Evolutionary conservation across 2,113 vertebrate species (phyloP).

Genomic region (Chloebia gouldiae): DNA sequence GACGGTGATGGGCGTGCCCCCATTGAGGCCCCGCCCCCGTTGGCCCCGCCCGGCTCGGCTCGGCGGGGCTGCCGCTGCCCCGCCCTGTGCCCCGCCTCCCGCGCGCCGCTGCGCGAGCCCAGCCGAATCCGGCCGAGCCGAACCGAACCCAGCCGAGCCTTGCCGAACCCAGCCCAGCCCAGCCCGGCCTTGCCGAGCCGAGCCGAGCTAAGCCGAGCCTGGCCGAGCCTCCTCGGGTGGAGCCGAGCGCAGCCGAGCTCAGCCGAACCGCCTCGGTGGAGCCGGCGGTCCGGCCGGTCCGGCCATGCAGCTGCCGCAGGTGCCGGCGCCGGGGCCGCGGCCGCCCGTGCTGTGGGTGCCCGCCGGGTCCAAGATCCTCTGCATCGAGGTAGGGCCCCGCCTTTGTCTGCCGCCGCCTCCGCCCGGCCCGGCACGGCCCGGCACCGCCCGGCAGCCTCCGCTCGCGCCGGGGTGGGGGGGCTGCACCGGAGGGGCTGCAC

Average conservation of each 20-base stretch:
- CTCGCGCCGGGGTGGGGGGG: not conserved
- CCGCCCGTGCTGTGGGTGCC: constrained; percentile 55
- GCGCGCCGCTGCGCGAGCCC: not conserved
- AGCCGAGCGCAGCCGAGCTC: not conserved
- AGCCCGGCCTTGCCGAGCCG: not conserved
- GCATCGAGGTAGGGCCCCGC: constrained; percentile 58
- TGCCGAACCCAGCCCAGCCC: not conserved
- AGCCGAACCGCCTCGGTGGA: not conserved
- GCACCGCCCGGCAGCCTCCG: not conserved
- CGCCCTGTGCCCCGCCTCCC: not conserved
- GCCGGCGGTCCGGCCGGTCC: not conserved
- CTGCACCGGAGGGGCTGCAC: not conserved
- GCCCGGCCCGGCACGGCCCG: not conserved
- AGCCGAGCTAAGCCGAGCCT: not conserved
- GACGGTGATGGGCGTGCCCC: fast-evolving
- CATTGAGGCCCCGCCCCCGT: not conserved
- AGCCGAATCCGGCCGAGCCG: not conserved
- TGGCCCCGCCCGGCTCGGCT: not conserved
- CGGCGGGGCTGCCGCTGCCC: not conserved
- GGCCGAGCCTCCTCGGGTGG: not conserved
- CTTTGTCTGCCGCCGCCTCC: constrained; percentile 9
- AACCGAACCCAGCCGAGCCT: not conserved
- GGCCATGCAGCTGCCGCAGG: constrained; percentile 59
- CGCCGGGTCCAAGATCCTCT: constrained; percentile 54
- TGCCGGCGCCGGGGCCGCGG: constrained; percentile 42